These are phyloP conservation scores for Phenganax subtilis DNA, from an alignment of 92 coral and sea anemone genomes.

Conservation along the genomic window DNA sequence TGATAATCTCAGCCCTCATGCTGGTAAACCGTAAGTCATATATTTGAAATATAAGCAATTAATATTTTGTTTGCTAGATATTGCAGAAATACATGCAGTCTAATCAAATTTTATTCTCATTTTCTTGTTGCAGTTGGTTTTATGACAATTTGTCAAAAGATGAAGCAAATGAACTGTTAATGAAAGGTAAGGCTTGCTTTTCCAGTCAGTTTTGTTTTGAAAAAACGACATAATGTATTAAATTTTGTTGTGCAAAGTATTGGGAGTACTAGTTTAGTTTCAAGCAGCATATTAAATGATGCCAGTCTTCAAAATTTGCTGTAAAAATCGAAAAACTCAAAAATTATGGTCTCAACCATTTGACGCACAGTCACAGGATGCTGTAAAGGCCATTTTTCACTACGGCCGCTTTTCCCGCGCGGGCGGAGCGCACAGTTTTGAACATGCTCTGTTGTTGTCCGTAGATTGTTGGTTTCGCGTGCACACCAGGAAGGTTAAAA, in stretches of 20 bases:
- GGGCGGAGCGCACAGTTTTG: too few species aligned
- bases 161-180: slow-evolving; percentile 81
- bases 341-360: neutral
- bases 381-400: too few species aligned
- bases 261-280: too few species aligned
- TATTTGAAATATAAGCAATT: neutral
- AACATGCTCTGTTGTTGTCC: too few species aligned
- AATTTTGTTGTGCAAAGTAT: neutral
- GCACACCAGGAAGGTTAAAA: too few species aligned
- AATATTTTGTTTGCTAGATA: neutral
- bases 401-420: too few species aligned
- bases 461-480: too few species aligned
- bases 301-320: too few species aligned
- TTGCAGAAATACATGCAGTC: neutral
- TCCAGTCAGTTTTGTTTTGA: neutral
- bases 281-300: too few species aligned
- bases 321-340: neutral
- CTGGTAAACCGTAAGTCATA: slow-evolving; percentile 84
- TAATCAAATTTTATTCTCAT: neutral
- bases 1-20: slow-evolving; percentile 80
- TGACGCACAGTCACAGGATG: too few species aligned
- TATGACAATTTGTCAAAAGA: slow-evolving; percentile 85
- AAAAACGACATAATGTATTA: neutral
- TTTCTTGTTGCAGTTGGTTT: slow-evolving; percentile 63
- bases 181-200: slow-evolving; percentile 58